A percentile compares a stretch with the other conserved stretches of the same genome.
These are phyloP conservation scores for Pandemis heparana DNA, from an alignment of 2,888 invertebrate species.

Conservation along the genomic window DNA sequence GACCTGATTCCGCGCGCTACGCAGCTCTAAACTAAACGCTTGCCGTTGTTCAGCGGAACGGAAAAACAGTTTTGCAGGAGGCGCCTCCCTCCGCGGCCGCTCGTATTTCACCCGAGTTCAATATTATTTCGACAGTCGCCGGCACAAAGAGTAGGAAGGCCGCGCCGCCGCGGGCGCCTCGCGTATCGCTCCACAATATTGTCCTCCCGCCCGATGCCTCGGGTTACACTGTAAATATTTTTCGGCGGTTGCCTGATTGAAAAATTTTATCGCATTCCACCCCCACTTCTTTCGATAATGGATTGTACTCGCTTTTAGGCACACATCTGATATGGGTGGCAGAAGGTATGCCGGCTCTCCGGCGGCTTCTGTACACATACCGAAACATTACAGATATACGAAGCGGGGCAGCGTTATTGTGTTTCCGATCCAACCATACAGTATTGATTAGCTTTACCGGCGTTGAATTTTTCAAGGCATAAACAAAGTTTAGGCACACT, in stretches of 20 bases:
- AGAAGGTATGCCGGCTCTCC: slow-evolving; percentile 34
- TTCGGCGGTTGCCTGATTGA: slow-evolving; percentile 83
- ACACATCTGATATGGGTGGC: slow-evolving; percentile 64
- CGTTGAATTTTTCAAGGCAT: background rate
- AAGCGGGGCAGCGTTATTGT: slow-evolving; percentile 22
- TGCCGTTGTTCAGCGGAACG: slow-evolving; percentile 78
- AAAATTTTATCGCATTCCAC: slow-evolving; percentile 82
- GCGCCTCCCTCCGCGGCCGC: slow-evolving; percentile 73
- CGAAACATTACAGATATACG: slow-evolving; percentile 20
- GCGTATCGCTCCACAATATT: slow-evolving; percentile 81
- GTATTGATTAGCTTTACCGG: slow-evolving; percentile 29
- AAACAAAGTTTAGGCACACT: background rate
- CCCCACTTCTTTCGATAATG: slow-evolving; percentile 73
- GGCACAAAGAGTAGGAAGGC: slow-evolving; percentile 80
- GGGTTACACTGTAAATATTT: slow-evolving; percentile 84
- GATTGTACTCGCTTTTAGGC: slow-evolving; percentile 70
- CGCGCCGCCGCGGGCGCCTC: slow-evolving; percentile 74
- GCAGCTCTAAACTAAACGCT: slow-evolving; percentile 74
- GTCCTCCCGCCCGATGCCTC: slow-evolving; percentile 76
- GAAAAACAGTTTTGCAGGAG: slow-evolving; percentile 80
- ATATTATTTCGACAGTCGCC: slow-evolving; percentile 82
- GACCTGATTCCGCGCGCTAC: slow-evolving; percentile 60
- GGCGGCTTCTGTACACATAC: slow-evolving; percentile 49
- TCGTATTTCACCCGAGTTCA: slow-evolving; percentile 83
- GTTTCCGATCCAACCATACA: slow-evolving; percentile 17